phyloP scores from a whole-genome alignment of 1,140 invertebrate species.

The Rhagoletis zephyria region DNA sequence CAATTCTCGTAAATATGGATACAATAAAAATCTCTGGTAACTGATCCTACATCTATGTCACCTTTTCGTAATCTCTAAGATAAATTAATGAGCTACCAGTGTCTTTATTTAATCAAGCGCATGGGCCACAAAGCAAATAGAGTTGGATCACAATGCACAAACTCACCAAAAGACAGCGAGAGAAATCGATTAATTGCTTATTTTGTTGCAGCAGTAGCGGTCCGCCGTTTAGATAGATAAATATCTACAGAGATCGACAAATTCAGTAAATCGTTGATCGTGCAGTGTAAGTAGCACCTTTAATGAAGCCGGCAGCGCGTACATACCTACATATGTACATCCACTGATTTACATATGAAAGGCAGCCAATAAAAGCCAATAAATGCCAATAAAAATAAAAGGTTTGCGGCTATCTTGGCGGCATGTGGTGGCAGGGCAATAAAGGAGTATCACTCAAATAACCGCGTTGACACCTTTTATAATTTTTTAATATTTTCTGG shows the following conservation, averaged over 20 bases:
- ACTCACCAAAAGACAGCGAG: not conserved
- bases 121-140: not conserved
- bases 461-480: constrained; percentile 45
- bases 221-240: not conserved
- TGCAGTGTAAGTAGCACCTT: constrained; percentile 1
- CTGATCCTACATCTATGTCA: no score
- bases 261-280: not conserved
- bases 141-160: not conserved
- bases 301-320: constrained; percentile 28
- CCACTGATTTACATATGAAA: constrained; percentile 7
- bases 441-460: constrained; percentile 30
- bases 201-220: constrained; percentile 17
- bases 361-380: not conserved
- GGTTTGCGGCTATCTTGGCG: not conserved
- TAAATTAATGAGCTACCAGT: constrained; percentile 24
- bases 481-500: constrained; percentile 27
- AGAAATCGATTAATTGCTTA: constrained; percentile 4
- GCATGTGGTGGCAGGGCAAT: constrained; percentile 23
- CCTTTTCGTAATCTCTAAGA: not conserved
- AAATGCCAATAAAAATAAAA: not conserved
- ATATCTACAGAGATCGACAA: not conserved
- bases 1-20: no score
- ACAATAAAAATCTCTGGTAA: no score
- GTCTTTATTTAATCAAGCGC: constrained; percentile 19
- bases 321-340: not conserved